Base-by-base conservation (phyloP, 2,888 invertebrate genomes). In the Choreutis nemorana region DNA sequence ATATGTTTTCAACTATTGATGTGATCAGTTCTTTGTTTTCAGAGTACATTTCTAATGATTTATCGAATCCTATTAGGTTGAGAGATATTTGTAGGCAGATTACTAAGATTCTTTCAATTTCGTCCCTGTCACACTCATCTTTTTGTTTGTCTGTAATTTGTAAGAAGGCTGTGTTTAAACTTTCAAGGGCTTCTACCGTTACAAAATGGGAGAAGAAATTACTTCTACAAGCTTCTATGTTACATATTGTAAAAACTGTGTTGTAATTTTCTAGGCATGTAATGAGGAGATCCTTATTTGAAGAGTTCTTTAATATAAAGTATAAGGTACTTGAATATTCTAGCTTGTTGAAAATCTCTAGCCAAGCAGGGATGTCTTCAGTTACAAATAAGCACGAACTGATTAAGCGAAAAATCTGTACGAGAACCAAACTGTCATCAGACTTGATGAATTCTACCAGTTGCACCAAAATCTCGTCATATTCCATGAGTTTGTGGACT, bases 281-380 rank as follows among this genome's bases (percentile, higher is more conserved):
- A 2, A 75, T 45, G 6, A 87, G 46, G 2, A 88, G 60, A 10
- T 83, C 81, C 40, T 71, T 77, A 51, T 87, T 89, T 7, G 85
- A 84, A 0, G 91, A 91, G 58, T 89, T 91, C 31, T 79, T 81
- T 32, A 94, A 62, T 37, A 93, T 88, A 50, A 87, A 91, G 38
- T 81, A 82, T 23, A 91, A 57, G 39, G 84, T 79, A 26, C 81
- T 68, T 1, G 85, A 70, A 35, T 85, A 81, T 14, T 78, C 68
- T 20, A 64, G 58, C 27, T 63, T 67, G 18, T 60, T 52, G 31
- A 84, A 82, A 25, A 73, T 51, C 27, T 59, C 54, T 50, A 83
- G 72, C 72, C 77, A 81, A 40, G 57, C 45, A 20, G 57, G 49
- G 23, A 82, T 56, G 36, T 83, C 63, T 30, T 73, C 55, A 2